Evolutionary conservation across 2,797 vertebrate species (phyloP).

Genomic region (Esox masquinongy): DNA sequence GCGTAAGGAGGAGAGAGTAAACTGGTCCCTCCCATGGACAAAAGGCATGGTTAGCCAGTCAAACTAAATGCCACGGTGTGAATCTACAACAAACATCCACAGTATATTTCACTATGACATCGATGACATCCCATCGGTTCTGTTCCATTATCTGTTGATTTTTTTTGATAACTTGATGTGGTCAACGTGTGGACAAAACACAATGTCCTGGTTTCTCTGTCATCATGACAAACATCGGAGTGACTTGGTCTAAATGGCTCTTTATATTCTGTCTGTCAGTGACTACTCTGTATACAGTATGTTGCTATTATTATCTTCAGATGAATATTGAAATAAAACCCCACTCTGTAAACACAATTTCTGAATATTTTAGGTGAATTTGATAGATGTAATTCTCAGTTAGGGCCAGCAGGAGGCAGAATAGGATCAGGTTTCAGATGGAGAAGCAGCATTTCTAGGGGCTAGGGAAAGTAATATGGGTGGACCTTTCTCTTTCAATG

Average conservation of each 20-base stretch:
- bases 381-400: not conserved
- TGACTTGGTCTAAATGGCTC: constrained; percentile 32
- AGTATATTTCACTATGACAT: no score
- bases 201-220: constrained; percentile 38
- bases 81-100: not conserved
- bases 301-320: constrained; percentile 55
- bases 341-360: constrained; percentile 23
- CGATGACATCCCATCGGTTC: not conserved
- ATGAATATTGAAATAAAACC: constrained; percentile 52
- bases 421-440: not conserved
- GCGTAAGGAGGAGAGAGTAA: not conserved
- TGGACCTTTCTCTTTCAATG: not conserved
- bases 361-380: not conserved
- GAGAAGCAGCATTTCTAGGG: not conserved
- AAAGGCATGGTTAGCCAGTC: not conserved
- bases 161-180: constrained; percentile 33
- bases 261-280: constrained; percentile 50
- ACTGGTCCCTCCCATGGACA: not conserved
- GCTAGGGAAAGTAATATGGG: not conserved
- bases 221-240: constrained; percentile 24
- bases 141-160: constrained; percentile 12
- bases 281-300: constrained; percentile 43
- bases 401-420: constrained; percentile 27
- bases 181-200: constrained; percentile 27
- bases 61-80: not conserved